Base-by-base conservation (phyloP, 2,888 invertebrate species). In the Allygus modestus region DNA sequence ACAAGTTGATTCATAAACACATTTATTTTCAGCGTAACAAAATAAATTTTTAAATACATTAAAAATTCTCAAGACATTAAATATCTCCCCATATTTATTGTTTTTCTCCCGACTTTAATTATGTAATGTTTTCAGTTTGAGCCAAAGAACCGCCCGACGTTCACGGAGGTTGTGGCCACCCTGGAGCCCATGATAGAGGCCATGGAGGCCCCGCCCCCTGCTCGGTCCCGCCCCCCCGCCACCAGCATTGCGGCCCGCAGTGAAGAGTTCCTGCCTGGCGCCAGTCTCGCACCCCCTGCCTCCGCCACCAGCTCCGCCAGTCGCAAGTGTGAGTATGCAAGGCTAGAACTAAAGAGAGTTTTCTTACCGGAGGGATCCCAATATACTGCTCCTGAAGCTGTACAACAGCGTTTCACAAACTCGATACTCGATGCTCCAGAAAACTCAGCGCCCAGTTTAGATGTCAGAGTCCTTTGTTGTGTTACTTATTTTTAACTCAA, bases 141-240 rank as follows among this genome's bases (percentile, higher is more conserved):
- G 90, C 95, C 97, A 33, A 96, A 95, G 90, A 96, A 95, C 90
- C 94, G 98, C 88, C 98, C 98, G 85, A 94, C 95, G 88, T 98
- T 98, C 92, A 93, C 93, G 61, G 97, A 97, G 90, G 95, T 97
- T 89, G 94, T 94, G 88, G 92, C 93, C 88, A 94, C 89, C 15
- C 89, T 93, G 85, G 92, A 92, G 83, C 23, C 33, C 12, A 91
- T 94, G 89, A 89, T 23, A 43, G 54, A 33, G 26, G 51, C 28
- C 26, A 4, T 26, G 28, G 58, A 31, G 20, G 2, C 33, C 4
- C 15, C 26, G 7, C 4, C 73, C 37, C 15, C 17, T 5, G n/a
- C 75, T 17, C 17, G 31, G n/a, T 43, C 43, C 90, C 89, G 46
- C 89, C 89, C 0, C 89, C 87, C 85, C 89, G 37, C 82, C 61